These are phyloP conservation scores for Tarsius wallacei DNA, from an alignment of 2,797 vertebrate species.

Conservation along the genomic window DNA sequence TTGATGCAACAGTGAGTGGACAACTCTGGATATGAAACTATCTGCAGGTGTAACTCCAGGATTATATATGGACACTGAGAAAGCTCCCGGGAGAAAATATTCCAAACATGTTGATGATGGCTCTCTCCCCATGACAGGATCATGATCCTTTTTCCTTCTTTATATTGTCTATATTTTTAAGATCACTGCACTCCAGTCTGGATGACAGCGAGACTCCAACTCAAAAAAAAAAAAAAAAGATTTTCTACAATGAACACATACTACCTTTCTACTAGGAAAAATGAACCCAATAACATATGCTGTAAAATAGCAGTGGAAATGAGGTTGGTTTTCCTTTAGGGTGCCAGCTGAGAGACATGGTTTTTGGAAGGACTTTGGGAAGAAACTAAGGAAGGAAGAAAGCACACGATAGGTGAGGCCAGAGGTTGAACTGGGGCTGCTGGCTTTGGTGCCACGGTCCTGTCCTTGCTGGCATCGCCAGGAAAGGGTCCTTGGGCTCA, in stretches of 20 bases:
- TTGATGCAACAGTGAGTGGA: neutral
- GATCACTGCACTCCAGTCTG: too few species aligned
- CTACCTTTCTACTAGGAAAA: conserved; percentile 18
- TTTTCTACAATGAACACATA: neutral
- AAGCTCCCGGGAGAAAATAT: conserved; percentile 28
- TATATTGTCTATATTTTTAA: conserved; percentile 15
- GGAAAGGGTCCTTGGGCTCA: neutral
- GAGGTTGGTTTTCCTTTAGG: conserved; percentile 14
- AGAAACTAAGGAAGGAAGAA: neutral
- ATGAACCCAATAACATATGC: conserved; percentile 11
- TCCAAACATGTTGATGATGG: neutral
- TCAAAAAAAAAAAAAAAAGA: too few species aligned
- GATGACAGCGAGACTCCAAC: too few species aligned
- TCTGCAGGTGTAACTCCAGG: neutral
- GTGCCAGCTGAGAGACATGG: neutral
- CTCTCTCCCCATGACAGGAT: neutral
- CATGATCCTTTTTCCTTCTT: conserved; percentile 5
- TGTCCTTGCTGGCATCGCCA: neutral
- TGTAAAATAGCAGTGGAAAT: conserved; percentile 16
- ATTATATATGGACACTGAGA: neutral
- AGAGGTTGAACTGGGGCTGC: neutral
- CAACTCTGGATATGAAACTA: neutral
- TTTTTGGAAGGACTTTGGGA: neutral
- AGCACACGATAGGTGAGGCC: neutral
- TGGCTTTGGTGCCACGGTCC: neutral